Evolutionary conservation across 2,113 vertebrate species (phyloP), one percentile per base, ranked within the genome.

Genomic region (western clawed frog (Xenopus tropicalis)): DNA sequence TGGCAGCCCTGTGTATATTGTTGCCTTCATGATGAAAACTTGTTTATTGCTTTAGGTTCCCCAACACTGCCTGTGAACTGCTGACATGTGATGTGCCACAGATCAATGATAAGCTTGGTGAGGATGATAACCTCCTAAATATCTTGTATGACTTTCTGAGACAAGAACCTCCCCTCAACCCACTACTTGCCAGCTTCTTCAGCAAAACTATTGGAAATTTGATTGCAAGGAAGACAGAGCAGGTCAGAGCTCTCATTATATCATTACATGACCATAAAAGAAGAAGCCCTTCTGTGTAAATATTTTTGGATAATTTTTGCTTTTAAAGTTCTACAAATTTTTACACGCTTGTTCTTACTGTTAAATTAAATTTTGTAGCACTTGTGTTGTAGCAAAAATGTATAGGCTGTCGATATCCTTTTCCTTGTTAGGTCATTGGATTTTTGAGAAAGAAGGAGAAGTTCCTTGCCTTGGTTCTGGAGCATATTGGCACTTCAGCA

Each of bases 121-220:
- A 87, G 25, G 94, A 98, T 0, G 93, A 96, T 70, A 87, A 88
- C 42, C 88, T 99, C 74, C 90, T 98, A 54, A 90, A 92, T 68
- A 91, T 91, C 78, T 93, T 99, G 12, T 98, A 96, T 4, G 86
- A 90, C 80, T 98, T 99, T 85, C 79, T 99, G 85, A 92, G 94
- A 70, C 94, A 90, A 2, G 94, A 96, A 81, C 93, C 95, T 0
- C 97, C 96, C 0, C 84, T 98, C 74, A 99, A 99, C 80, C 96
- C 97, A 5, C 86, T 99, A 80, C 91, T 99, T 14, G 97, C 97
- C 88, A 98, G 96, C 78, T 99, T 99, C 86, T 98, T 98, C 89
- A 99, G 96, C 90, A 99, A 98, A 88, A 96, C 96, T 70, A 95
- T 98, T 0, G 95, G 97, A 74, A 97, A 93, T 77, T 93, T 99